Evolutionary conservation across 53 echinoderm and acorn worm genomes (phyloP), one percentile per base, ranked within the genome.

Genomic region (Hippasteria phrygiana): DNA sequence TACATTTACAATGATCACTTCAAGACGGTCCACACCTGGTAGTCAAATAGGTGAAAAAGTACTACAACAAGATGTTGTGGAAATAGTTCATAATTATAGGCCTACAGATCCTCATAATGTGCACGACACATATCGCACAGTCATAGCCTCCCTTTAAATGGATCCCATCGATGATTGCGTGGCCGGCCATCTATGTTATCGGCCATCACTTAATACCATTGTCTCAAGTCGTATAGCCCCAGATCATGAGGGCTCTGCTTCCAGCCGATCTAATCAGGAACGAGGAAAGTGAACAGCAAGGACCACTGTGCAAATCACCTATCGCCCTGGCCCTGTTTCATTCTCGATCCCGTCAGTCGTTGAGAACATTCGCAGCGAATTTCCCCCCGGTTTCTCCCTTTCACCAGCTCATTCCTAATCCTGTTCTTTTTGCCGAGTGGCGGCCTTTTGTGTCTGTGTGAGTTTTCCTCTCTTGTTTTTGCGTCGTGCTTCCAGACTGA

Each of bases 291-390:
- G 20, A 8, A 67, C 14, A 67, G 36, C 2, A 67, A 31, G 36
- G 27, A 67, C 33, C 69, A 67, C 35, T 35, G 10, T 55, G 65
- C 27, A n/a, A n/a, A 32, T 67, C 43, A 42, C 73, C 73, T 24
- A 29, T 64, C 46, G 66, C 45, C 36, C 37, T 34, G 76, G 55
- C 78, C 38, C 77, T 18, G 55, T 78, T 36, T 26, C 78, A 62
- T 42, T 8, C 65, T 47, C 33, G 29, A 64, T 82, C 82, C 45
- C 28, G 47, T 82, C 82, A 82, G 63, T 82, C 82, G 65, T 4
- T 82, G 64, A 65, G 64, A 66, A 64, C 65, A 82, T 82, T 82
- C 64, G 43, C 82, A 41, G 82, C 45, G 38, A 78, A 65, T 65
- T 65, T 65, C 26, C 63, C 55, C 67, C 2, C 42, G 20, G 42